A percentile compares a stretch with the other conserved stretches of the same genome.
Evolutionary conservation across 2,113 vertebrate species (phyloP).

Genomic region (Phyllostomus discolor): DNA sequence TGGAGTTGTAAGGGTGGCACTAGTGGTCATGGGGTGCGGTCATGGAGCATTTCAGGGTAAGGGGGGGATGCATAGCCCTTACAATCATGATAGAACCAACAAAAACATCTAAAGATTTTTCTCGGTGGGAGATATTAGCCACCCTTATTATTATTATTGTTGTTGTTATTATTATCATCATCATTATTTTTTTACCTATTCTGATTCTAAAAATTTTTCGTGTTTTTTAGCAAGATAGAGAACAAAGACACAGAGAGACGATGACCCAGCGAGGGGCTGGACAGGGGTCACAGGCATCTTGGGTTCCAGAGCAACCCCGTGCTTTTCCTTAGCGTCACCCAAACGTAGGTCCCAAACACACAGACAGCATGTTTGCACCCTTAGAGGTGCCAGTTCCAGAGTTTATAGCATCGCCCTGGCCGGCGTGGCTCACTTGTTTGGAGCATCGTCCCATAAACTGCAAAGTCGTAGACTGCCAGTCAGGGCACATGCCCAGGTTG

Average conservation of each 20-base stretch:
- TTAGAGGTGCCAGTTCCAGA: not conserved
- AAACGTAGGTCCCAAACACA: rapidly evolving
- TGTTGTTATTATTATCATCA: too few species aligned
- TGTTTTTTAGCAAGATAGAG: constrained; percentile 11
- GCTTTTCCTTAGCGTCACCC: not conserved
- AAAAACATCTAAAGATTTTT: not conserved
- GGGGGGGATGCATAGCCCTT: not conserved
- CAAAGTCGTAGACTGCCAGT: too few species aligned
- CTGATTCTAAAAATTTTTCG: not conserved
- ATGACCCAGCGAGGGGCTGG: not conserved
- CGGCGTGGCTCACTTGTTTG: too few species aligned
- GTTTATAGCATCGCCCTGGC: not conserved
- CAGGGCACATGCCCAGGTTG: too few species aligned
- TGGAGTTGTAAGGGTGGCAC: not conserved
- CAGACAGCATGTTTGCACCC: not conserved
- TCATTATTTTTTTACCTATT: not conserved
- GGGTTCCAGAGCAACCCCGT: not conserved
- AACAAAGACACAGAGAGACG: not conserved
- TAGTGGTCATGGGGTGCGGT: not conserved
- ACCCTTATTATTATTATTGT: not conserved
- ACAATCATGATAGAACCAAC: not conserved
- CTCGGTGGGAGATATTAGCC: too few species aligned
- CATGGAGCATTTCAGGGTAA: not conserved
- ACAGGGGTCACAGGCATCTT: not conserved
- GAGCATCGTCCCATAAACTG: too few species aligned